A percentile compares a stretch with the other conserved stretches of the same genome.
phyloP scores from a whole-genome alignment of 2,113 vertebrate genomes.

The Eurystomus gularis region DNA sequence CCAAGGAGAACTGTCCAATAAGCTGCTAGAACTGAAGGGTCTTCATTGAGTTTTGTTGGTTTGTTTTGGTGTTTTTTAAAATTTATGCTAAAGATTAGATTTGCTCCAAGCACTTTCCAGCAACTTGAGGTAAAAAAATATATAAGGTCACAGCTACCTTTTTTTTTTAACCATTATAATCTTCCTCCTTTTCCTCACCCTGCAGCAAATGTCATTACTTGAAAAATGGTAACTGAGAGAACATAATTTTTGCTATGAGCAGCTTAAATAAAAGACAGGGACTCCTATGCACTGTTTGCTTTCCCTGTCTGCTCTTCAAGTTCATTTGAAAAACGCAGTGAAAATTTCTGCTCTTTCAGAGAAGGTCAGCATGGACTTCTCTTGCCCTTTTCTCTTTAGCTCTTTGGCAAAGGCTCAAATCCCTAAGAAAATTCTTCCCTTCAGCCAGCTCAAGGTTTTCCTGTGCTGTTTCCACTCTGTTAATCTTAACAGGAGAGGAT shows the following conservation, averaged over 20 bases:
- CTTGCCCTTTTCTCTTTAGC: conserved; percentile 35
- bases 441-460: conserved; percentile 40
- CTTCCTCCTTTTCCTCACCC: not conserved
- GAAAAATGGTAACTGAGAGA: not conserved
- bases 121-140: not conserved
- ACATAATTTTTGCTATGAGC: not conserved
- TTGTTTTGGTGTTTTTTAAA: not conserved
- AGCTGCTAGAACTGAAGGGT: not conserved
- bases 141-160: not conserved
- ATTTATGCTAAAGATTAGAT: not conserved
- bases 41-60: not conserved
- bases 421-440: conserved; percentile 50
- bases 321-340: not conserved
- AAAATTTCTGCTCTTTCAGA: conserved; percentile 24
- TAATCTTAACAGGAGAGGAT: conserved; percentile 37
- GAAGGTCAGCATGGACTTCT: conserved; percentile 47
- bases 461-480: conserved; percentile 18
- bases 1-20: not conserved
- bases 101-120: not conserved
- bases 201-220: not conserved
- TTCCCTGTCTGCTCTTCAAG: not conserved
- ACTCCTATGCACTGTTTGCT: not conserved
- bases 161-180: not conserved
- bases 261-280: not conserved
- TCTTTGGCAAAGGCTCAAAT: conserved; percentile 58